phyloP scores from a whole-genome alignment of 2,113 vertebrate genomes.

The Pholis gunnellus region DNA sequence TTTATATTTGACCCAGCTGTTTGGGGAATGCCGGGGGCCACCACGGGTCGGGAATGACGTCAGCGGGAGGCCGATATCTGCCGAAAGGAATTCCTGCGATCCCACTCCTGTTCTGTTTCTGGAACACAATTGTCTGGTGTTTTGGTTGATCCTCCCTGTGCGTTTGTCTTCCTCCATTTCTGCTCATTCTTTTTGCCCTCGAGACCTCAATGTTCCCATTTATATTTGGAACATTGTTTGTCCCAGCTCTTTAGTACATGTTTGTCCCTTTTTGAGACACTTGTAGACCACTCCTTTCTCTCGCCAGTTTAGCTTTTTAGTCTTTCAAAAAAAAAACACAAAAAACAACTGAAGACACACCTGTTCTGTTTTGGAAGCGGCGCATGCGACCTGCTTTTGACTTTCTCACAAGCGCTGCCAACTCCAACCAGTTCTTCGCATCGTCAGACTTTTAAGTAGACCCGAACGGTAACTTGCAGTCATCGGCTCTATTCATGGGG shows the following conservation, averaged over 20 bases:
- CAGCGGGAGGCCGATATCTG: constrained; percentile 79
- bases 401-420: constrained; percentile 46
- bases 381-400: not conserved
- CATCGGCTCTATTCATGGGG: constrained; percentile 22
- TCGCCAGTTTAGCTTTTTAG: not conserved
- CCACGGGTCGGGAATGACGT: constrained; percentile 71
- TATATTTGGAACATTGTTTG: constrained; percentile 59
- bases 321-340: not conserved
- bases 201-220: constrained; percentile 57
- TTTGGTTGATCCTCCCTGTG: constrained; percentile 64
- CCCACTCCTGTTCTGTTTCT: constrained; percentile 76
- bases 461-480: constrained; percentile 10
- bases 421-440: not conserved
- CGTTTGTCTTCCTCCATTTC: constrained; percentile 40
- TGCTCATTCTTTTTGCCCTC: constrained; percentile 3
- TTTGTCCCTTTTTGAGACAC: constrained; percentile 29
- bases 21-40: constrained; percentile 73
- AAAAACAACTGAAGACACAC: constrained; percentile 14
- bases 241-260: constrained; percentile 30
- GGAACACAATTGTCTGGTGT: constrained; percentile 76
- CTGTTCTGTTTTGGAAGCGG: constrained; percentile 2
- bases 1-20: constrained; percentile 75
- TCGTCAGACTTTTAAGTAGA: constrained; percentile 14
- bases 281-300: constrained; percentile 13
- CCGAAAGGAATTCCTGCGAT: constrained; percentile 78